A percentile compares a stretch with the other conserved stretches of the same genome.
phyloP scores from a whole-genome alignment of 2,888 invertebrate species.

The Alsophila aescularia region DNA sequence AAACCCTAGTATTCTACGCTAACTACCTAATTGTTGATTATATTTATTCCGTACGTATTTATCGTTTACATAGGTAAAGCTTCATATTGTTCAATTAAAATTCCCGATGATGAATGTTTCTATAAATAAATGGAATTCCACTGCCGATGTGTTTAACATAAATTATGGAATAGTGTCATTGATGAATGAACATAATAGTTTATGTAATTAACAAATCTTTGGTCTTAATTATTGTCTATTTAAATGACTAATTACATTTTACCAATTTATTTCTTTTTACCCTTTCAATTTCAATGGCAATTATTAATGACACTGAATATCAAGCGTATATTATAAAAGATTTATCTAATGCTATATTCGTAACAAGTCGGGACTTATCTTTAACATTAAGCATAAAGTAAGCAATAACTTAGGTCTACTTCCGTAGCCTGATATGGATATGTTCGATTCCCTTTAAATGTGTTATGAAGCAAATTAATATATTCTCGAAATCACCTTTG shows the following conservation, averaged over 20 bases:
- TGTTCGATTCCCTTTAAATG: conserved; percentile 30
- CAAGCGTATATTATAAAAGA: neutral
- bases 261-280: conserved; percentile 6
- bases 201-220: conserved; percentile 1
- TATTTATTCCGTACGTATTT: conserved; percentile 61
- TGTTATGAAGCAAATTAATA: neutral
- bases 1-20: conserved; percentile 21
- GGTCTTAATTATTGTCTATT: conserved; percentile 25
- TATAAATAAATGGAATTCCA: neutral
- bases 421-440: conserved; percentile 38
- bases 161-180: no score
- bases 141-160: no score
- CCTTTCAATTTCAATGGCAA: conserved; percentile 4
- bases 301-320: neutral
- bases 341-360: neutral
- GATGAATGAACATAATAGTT: no score
- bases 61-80: conserved; percentile 76
- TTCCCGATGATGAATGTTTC: conserved; percentile 33
- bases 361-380: conserved; percentile 1
- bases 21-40: conserved; percentile 12
- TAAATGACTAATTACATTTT: conserved; percentile 26
- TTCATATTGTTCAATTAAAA: conserved; percentile 51
- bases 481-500: neutral
- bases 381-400: conserved; percentile 1
- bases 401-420: conserved; percentile 2